phyloP scores from a whole-genome alignment of 2,888 invertebrate species.

The Pardosa pseudoannulata region DNA sequence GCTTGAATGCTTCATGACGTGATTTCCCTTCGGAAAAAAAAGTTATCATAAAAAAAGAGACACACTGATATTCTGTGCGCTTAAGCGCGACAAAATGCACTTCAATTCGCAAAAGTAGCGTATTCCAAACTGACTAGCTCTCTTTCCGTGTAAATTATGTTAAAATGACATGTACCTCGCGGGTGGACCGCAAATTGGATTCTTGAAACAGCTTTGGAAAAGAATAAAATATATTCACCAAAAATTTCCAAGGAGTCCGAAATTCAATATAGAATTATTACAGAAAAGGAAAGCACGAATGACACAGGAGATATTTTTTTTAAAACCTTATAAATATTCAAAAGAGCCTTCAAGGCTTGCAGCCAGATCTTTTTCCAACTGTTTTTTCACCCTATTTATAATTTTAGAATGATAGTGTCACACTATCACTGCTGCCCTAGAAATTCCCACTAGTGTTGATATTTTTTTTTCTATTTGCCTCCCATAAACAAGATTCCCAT shows the following conservation, averaged over 20 bases:
- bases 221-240: not conserved
- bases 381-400: constrained; percentile 23
- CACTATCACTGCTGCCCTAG: not conserved
- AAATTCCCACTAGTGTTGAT: not conserved
- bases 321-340: constrained; percentile 61
- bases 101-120: no score
- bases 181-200: constrained; percentile 21
- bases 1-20: no score
- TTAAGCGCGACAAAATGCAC: no score
- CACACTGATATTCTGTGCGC: no score
- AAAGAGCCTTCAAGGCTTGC: constrained; percentile 14
- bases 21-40: no score
- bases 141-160: no score
- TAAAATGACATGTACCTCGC: no score
- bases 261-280: constrained; percentile 48
- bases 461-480: not conserved
- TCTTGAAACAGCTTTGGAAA: not conserved
- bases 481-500: not conserved
- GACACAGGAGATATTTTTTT: constrained; percentile 31
- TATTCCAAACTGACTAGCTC: no score
- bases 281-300: constrained; percentile 23
- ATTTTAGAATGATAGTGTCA: constrained; percentile 45
- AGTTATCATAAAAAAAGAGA: no score
- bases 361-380: not conserved
- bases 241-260: constrained; percentile 14